Evolutionary conservation across 2,797 vertebrate genomes (phyloP).

Genomic region (Typhlichthys eigenmanni): DNA sequence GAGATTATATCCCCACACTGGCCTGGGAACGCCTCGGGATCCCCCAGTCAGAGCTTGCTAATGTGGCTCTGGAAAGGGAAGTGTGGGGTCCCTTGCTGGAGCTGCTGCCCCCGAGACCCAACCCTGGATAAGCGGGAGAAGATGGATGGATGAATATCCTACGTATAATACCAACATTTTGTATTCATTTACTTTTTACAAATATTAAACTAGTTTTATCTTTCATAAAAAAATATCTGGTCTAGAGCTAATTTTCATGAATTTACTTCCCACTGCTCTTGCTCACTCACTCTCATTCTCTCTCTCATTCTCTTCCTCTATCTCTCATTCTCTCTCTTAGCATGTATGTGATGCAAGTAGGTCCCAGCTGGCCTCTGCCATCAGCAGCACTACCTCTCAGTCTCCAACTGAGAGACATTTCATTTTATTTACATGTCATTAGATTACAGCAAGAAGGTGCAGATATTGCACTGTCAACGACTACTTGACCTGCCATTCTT

Average conservation of each 20-base stretch:
- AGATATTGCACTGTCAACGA: slow-evolving; percentile 93
- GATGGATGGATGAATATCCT: too few species aligned
- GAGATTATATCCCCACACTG: too few species aligned
- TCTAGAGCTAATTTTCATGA: too few species aligned
- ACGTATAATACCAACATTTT: too few species aligned
- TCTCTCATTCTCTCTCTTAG: slow-evolving; percentile 10
- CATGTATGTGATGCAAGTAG: slow-evolving; percentile 8
- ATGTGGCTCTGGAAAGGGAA: too few species aligned
- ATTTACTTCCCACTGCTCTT: slow-evolving; percentile 1
- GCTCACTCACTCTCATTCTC: slow-evolving; percentile 13
- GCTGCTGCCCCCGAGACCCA: too few species aligned
- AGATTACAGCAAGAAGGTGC: slow-evolving; percentile 85
- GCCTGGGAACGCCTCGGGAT: too few species aligned
- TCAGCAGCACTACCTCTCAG: slow-evolving; percentile 64
- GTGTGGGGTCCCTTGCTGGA: too few species aligned
- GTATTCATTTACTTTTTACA: neutral
- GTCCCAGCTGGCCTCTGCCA: slow-evolving; percentile 80
- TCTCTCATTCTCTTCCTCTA: neutral
- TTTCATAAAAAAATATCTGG: neutral
- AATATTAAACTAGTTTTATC: neutral
- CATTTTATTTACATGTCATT: slow-evolving; percentile 97
- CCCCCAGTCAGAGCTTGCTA: too few species aligned
- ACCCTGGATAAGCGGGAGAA: too few species aligned
- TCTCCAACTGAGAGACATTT: slow-evolving; percentile 87
- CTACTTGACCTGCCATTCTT: slow-evolving; percentile 95